Evolutionary conservation across 2,888 invertebrate species (phyloP).

Genomic region (Apotomis turbidana): DNA sequence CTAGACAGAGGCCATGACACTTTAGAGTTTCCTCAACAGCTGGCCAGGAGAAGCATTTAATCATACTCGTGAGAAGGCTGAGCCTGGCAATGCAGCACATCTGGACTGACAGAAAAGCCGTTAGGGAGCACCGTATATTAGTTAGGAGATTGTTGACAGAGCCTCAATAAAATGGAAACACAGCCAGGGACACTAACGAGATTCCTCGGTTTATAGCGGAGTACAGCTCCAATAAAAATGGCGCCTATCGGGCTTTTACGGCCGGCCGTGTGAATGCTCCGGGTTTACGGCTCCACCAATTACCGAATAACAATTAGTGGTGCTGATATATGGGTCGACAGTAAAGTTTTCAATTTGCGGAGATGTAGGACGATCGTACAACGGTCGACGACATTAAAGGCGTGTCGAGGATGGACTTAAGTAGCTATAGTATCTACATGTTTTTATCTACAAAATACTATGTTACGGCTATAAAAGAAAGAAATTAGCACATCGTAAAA

Average conservation of each 20-base stretch:
- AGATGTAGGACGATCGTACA: conserved; percentile 11
- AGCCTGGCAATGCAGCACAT: too few species aligned
- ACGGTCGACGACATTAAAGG: neutral
- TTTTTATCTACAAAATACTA: too few species aligned
- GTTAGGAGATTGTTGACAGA: conserved; percentile 10
- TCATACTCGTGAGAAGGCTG: too few species aligned
- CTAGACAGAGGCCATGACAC: too few species aligned
- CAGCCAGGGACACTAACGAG: conserved; percentile 52
- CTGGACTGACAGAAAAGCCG: too few species aligned
- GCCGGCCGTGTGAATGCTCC: conserved; percentile 46
- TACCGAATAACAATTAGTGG: conserved; percentile 64
- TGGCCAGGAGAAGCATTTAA: too few species aligned
- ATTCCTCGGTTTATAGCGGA: conserved; percentile 49
- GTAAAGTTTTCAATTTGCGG: conserved; percentile 41
- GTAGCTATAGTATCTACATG: neutral
- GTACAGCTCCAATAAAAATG: conserved; percentile 53
- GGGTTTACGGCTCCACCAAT: conserved; percentile 56
- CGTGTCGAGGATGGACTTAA: neutral
- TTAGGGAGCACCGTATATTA: conserved; percentile 6
- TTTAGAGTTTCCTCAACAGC: too few species aligned
- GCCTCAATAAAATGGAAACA: conserved; percentile 18
- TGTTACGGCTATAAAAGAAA: too few species aligned
- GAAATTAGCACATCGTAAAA: too few species aligned
- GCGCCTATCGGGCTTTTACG: conserved; percentile 51
- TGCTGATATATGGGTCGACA: conserved; percentile 38